Evolutionary conservation across 2,888 invertebrate species (phyloP).

Genomic region (Mimas tiliae): DNA sequence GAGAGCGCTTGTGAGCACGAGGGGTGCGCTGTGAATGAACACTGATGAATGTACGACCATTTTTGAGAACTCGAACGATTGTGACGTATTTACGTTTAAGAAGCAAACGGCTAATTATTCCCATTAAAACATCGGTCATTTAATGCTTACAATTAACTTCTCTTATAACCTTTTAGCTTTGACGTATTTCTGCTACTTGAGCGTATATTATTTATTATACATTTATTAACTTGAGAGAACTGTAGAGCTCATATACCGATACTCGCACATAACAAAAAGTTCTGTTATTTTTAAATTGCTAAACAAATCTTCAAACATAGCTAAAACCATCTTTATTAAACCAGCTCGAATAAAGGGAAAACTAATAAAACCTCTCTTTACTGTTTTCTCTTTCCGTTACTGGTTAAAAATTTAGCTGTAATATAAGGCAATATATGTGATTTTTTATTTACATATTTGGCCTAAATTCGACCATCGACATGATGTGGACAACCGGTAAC

Average conservation of each 20-base stretch:
- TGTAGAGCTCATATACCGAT: background rate
- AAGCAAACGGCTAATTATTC: slow-evolving; percentile 16
- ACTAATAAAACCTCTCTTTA: no score
- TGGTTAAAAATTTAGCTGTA: no score
- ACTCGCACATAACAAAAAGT: background rate
- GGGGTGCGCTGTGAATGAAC: slow-evolving; percentile 25
- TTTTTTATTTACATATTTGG: background rate
- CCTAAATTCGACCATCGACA: background rate
- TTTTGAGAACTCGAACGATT: slow-evolving; percentile 10
- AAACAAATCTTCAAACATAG: no score
- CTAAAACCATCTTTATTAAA: no score
- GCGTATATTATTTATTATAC: background rate
- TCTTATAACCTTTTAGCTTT: slow-evolving; percentile 5
- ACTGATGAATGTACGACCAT: slow-evolving; percentile 26
- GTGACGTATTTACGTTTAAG: slow-evolving; percentile 17
- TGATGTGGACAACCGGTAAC: slow-evolving; percentile 12
- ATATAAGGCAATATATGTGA: background rate
- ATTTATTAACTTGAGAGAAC: background rate
- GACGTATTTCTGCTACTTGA: background rate
- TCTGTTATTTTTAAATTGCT: background rate
- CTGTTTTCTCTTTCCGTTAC: no score
- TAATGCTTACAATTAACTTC: slow-evolving; percentile 14
- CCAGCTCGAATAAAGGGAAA: no score
- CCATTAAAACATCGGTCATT: slow-evolving; percentile 14
- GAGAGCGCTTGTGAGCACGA: slow-evolving; percentile 12